Conservation (phyloP, 37 sponge, comb jelly and placozoan genomes). For the Chondrilla cf. caribensis region DNA sequence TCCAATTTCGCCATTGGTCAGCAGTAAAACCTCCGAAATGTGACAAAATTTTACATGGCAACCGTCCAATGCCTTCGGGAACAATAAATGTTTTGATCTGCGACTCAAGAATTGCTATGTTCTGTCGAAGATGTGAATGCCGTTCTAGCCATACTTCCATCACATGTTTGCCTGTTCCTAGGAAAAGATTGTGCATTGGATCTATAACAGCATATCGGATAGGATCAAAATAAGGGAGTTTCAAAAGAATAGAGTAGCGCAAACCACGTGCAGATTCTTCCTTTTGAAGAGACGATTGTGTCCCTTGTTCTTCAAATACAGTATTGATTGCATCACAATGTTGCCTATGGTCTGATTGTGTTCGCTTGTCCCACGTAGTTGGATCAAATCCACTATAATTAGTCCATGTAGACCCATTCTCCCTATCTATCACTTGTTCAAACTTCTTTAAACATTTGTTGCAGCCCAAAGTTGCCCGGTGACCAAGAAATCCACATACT, state of each 20-base stretch:
- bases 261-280: slow-evolving; percentile 22
- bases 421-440: slow-evolving; percentile 24
- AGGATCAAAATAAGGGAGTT: slow-evolving; percentile 42
- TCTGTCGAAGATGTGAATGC: neutral
- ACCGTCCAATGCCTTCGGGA: slow-evolving; percentile 46
- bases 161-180: slow-evolving; percentile 47
- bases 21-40: slow-evolving; percentile 58
- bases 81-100: neutral
- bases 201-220: slow-evolving; percentile 45
- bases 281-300: neutral
- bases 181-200: slow-evolving; percentile 58
- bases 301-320: neutral
- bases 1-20: slow-evolving; percentile 65
- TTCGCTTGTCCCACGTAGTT: slow-evolving; percentile 12
- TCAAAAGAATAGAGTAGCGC: slow-evolving; percentile 38
- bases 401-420: neutral
- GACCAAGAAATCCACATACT: slow-evolving; percentile 58
- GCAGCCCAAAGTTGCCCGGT: slow-evolving; percentile 41
- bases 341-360: neutral
- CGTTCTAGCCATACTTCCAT: slow-evolving; percentile 39
- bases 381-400: slow-evolving; percentile 49
- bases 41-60: slow-evolving; percentile 46
- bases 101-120: slow-evolving; percentile 26
- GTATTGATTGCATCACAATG: neutral
- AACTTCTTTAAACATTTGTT: slow-evolving; percentile 34